Conservation (phyloP, 1,140 invertebrate genomes). For the Drosophila mojavensis region DNA sequence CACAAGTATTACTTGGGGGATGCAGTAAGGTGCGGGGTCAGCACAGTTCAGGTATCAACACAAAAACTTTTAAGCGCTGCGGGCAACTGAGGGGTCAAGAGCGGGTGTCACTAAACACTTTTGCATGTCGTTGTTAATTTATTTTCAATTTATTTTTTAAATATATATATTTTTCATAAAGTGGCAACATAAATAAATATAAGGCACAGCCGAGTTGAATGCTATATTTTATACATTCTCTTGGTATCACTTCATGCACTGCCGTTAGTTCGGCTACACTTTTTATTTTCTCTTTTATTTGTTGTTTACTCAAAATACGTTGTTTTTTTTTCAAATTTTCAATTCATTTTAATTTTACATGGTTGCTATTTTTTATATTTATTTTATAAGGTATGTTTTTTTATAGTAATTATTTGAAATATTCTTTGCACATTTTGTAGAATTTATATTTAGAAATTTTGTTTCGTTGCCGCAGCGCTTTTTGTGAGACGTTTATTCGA, state of each 20-base stretch:
- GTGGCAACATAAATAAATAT: slow-evolving; percentile 19
- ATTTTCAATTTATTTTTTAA: slow-evolving; percentile 10
- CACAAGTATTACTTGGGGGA: slow-evolving; percentile 14
- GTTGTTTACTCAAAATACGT: slow-evolving; percentile 2
- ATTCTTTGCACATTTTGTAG: slow-evolving; percentile 11
- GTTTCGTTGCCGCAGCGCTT: slow-evolving; percentile 75
- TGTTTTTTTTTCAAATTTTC: slow-evolving; percentile 25
- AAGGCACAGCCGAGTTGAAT: slow-evolving; percentile 52
- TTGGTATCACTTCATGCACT: slow-evolving; percentile 29
- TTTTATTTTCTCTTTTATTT: slow-evolving; percentile 3
- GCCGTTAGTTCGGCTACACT: slow-evolving; percentile 30
- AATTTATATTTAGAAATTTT: slow-evolving; percentile 34
- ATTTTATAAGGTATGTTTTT: slow-evolving; percentile 26
- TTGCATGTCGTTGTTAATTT: neutral
- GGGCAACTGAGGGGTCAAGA: slow-evolving; percentile 59
- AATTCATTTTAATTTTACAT: slow-evolving; percentile 37
- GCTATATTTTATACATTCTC: slow-evolving; percentile 39
- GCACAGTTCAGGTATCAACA: slow-evolving; percentile 46
- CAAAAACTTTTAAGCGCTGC: slow-evolving; percentile 66
- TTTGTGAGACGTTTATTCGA: slow-evolving; percentile 44
- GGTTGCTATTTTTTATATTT: slow-evolving; percentile 21
- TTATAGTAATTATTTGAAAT: slow-evolving; percentile 16
- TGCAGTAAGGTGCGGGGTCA: neutral
- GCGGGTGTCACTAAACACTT: slow-evolving; percentile 54
- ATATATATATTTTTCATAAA: slow-evolving; percentile 6